Percentiles rank a stretch among this genome's conserved stretches.
Conservation (phyloP, 2,888 invertebrate genomes). For the Tromatobia lineatoria region DNA sequence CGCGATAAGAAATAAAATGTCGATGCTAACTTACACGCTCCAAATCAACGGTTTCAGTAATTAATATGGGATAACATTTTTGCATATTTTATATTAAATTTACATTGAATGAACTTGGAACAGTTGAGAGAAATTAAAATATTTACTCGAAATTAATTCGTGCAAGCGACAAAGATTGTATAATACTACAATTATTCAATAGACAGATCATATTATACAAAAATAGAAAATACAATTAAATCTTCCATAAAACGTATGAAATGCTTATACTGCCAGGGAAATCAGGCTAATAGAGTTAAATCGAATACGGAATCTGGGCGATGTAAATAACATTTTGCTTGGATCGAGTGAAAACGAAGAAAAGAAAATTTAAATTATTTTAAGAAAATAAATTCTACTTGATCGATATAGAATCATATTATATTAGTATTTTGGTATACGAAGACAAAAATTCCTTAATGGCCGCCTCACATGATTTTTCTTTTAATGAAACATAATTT, state of each 20-base stretch:
- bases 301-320: no score
- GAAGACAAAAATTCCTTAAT: no score
- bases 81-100: not conserved
- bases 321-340: no score
- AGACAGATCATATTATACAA: not conserved
- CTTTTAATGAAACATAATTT: no score
- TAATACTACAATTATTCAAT: not conserved
- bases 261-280: not conserved
- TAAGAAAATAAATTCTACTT: no score
- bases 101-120: not conserved
- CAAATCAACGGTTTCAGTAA: not conserved
- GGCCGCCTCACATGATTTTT: no score
- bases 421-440: no score
- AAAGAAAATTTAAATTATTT: no score
- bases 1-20: constrained; percentile 19
- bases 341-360: no score
- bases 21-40: not conserved
- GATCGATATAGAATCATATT: no score
- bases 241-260: not conserved
- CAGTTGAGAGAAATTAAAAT: not conserved
- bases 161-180: not conserved
- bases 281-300: no score
- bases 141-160: not conserved
- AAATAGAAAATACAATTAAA: no score
- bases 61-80: not conserved